phyloP scores from a whole-genome alignment of 2,113 vertebrate genomes.

The Plectropomus leopardus region DNA sequence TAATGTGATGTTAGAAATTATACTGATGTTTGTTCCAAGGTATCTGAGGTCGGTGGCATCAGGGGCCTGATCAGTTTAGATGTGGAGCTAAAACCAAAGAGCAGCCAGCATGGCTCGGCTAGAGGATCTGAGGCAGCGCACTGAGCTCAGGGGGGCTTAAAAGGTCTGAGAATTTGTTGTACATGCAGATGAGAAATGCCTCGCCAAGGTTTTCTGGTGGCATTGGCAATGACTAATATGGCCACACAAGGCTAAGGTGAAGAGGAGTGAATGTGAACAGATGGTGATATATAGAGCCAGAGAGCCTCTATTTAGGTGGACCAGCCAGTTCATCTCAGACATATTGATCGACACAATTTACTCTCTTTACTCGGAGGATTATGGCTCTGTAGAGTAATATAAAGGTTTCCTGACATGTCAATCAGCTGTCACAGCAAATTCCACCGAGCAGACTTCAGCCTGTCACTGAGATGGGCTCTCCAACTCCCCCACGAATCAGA shows the following conservation, averaged over 20 bases:
- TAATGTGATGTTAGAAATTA: not conserved
- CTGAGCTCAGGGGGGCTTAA: constrained; percentile 8
- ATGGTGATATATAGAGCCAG: constrained; percentile 66
- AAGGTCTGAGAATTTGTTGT: constrained; percentile 17
- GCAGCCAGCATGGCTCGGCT: not conserved
- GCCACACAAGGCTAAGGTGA: constrained; percentile 72
- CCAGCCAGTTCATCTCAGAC: constrained; percentile 76
- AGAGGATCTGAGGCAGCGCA: not conserved
- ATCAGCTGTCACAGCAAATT: constrained; percentile 81
- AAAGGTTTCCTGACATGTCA: constrained; percentile 85
- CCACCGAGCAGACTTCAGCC: constrained; percentile 71
- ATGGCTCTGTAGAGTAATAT: constrained; percentile 82
- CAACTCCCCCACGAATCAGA: constrained; percentile 61
- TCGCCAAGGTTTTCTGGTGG: constrained; percentile 7
- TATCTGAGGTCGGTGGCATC: not conserved
- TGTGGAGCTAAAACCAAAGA: not conserved
- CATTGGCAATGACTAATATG: constrained; percentile 41
- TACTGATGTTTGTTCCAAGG: not conserved
- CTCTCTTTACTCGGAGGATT: constrained; percentile 81
- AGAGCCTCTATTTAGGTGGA: constrained; percentile 67
- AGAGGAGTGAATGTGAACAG: constrained; percentile 65
- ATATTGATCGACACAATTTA: constrained; percentile 83
- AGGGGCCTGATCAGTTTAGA: not conserved
- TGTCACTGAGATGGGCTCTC: constrained; percentile 71
- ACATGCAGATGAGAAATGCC: constrained; percentile 38